Evolutionary conservation across 2,113 vertebrate species (phyloP).

Genomic region (Benthochromis sp.): DNA sequence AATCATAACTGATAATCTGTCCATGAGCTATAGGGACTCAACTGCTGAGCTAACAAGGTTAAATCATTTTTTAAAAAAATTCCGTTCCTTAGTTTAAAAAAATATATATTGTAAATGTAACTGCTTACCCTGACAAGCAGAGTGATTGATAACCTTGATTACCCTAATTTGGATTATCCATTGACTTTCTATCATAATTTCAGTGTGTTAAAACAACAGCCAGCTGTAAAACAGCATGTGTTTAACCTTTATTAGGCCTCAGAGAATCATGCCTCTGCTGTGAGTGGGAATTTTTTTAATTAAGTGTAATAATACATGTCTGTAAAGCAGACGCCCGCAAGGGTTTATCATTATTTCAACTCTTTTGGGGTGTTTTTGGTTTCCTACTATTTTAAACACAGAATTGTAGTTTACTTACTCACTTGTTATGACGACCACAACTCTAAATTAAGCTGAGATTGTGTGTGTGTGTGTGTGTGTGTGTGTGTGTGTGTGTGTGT

Average conservation of each 20-base stretch:
- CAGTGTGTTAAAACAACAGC: neutral
- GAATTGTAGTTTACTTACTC: neutral
- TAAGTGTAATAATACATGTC: neutral
- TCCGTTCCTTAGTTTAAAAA: neutral
- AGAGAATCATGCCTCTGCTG: neutral
- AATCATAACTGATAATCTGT: conserved; percentile 1
- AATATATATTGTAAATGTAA: neutral
- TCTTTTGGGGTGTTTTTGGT: neutral
- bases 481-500: neutral
- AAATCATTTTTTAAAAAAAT: rapidly evolving
- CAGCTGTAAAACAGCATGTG: conserved; percentile 24
- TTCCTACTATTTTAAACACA: neutral
- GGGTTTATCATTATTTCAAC: neutral
- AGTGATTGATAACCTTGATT: neutral
- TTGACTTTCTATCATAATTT: neutral
- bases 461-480: neutral
- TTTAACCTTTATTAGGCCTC: neutral
- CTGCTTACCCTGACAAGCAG: neutral
- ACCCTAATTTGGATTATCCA: neutral
- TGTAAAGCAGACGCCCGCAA: neutral
- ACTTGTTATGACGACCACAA: neutral
- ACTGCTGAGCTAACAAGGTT: neutral
- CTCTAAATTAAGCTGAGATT: neutral
- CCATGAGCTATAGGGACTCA: neutral
- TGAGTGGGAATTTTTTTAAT: neutral